These are phyloP conservation scores for Nomada ruficornis DNA, from an alignment of 2,888 invertebrate genomes.

Conservation along the genomic window DNA sequence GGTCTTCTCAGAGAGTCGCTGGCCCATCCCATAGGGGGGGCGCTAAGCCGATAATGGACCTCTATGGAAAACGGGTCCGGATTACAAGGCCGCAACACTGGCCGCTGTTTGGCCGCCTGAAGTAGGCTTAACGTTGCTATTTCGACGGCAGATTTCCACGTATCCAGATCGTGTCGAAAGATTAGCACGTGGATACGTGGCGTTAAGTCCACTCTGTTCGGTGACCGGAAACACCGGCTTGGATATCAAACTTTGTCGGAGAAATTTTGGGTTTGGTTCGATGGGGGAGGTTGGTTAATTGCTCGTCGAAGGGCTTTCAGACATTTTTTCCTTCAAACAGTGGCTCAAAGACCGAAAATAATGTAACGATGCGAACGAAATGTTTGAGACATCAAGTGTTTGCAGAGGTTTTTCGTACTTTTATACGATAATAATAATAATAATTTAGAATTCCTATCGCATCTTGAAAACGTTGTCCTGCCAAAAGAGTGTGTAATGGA, in stretches of 20 bases:
- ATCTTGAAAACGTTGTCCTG: no score
- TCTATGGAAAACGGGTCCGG: constrained; percentile 70
- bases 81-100: constrained; percentile 69
- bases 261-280: background rate
- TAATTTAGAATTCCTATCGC: no score
- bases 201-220: constrained; percentile 37
- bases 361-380: no score
- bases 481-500: no score
- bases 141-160: constrained; percentile 58
- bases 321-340: no score
- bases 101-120: constrained; percentile 63
- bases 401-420: no score
- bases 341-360: no score
- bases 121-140: constrained; percentile 72
- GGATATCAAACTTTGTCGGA: background rate
- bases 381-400: no score
- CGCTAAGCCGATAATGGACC: constrained; percentile 76
- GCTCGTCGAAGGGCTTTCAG: no score
- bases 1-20: no score
- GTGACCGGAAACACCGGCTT: constrained; percentile 19
- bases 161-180: constrained; percentile 75
- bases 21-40: background rate
- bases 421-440: no score
- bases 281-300: no score
- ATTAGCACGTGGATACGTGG: constrained; percentile 63